These are phyloP conservation scores for Hetaerina americana DNA, from an alignment of 1,140 invertebrate genomes.

Conservation along the genomic window DNA sequence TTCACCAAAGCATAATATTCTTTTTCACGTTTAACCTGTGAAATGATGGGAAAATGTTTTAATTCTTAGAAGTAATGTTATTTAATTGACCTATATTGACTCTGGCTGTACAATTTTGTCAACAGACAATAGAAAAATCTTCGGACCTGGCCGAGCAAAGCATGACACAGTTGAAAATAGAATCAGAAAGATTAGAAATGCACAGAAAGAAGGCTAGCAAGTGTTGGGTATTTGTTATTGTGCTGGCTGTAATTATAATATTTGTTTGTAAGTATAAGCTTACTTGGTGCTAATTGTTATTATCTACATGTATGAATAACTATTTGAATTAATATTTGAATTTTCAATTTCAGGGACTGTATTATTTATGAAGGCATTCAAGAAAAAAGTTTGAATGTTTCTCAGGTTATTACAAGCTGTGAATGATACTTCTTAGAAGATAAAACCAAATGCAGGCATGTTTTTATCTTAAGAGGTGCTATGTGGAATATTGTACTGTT, in stretches of 20 bases:
- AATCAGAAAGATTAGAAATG: slow-evolving; percentile 67
- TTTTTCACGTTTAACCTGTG: no score
- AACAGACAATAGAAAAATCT: slow-evolving; percentile 57
- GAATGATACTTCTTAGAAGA: no score
- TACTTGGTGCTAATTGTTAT: background rate
- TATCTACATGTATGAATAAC: background rate
- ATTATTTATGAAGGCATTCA: background rate
- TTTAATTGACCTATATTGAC: no score
- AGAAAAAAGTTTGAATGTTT: background rate
- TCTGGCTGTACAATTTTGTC: no score
- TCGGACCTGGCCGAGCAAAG: slow-evolving; percentile 66
- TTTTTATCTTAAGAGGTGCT: no score
- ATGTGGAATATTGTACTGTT: no score
- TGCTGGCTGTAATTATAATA: slow-evolving; percentile 64
- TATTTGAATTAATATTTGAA: background rate
- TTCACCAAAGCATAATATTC: no score
- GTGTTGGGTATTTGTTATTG: slow-evolving; percentile 87
- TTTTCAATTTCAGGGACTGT: background rate
- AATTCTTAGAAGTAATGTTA: no score
- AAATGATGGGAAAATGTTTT: no score
- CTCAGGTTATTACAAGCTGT: background rate
- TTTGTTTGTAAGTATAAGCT: slow-evolving; percentile 61
- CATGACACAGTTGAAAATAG: slow-evolving; percentile 55
- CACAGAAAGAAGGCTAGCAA: slow-evolving; percentile 78
- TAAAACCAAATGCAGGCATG: no score